phyloP scores from a whole-genome alignment of 2,113 vertebrate genomes.

The Laticauda colubrina region DNA sequence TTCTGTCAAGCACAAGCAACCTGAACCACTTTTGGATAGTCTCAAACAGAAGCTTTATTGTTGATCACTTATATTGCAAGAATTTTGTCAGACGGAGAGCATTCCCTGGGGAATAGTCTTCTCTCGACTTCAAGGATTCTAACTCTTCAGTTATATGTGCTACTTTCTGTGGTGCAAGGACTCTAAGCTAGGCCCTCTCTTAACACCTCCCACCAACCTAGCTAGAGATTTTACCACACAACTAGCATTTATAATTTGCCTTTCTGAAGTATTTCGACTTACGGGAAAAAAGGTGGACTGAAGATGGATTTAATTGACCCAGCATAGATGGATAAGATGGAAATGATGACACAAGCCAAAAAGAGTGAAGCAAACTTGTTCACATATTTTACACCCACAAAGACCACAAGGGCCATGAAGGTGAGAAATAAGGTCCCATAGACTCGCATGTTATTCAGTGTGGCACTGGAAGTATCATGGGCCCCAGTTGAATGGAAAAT shows the following conservation, averaged over 20 bases:
- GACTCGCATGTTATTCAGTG: slow-evolving; percentile 95
- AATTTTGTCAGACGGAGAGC: background rate
- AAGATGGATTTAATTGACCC: slow-evolving; percentile 93
- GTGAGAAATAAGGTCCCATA: slow-evolving; percentile 92
- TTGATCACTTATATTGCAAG: background rate
- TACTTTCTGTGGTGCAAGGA: background rate
- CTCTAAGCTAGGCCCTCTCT: background rate
- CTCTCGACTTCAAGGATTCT: background rate
- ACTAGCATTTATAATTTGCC: background rate
- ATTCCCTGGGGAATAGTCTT: background rate
- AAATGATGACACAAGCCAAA: slow-evolving; percentile 94
- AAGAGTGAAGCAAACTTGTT: slow-evolving; percentile 98
- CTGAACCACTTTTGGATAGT: background rate
- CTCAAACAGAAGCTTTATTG: background rate
- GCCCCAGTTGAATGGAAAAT: slow-evolving; percentile 82
- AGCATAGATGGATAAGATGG: slow-evolving; percentile 94
- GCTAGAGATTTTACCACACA: background rate
- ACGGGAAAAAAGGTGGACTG: slow-evolving; percentile 91
- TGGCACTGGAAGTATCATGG: slow-evolving; percentile 79
- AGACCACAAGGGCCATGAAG: slow-evolving; percentile 94
- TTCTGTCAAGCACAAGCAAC: background rate
- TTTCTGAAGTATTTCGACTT: slow-evolving; percentile 64
- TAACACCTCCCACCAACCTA: background rate
- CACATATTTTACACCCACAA: slow-evolving; percentile 96
- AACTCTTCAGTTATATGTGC: background rate